These are phyloP conservation scores for Orthosia gothica DNA, from an alignment of 2,888 invertebrate species.

Conservation along the genomic window DNA sequence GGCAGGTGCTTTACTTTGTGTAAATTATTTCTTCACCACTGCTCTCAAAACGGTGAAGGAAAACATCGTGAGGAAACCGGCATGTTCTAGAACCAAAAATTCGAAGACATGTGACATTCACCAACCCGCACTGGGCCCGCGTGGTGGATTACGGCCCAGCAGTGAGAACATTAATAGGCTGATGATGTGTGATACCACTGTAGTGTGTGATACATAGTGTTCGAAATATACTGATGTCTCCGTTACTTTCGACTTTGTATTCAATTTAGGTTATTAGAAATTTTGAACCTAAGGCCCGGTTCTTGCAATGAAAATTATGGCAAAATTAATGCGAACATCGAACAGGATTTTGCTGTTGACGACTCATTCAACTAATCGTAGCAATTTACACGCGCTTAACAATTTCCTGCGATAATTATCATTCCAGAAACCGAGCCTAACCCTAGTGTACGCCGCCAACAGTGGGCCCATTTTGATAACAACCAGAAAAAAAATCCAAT, in stretches of 20 bases:
- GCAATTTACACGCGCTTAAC: not conserved
- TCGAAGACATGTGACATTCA: too few species aligned
- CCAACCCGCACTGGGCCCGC: too few species aligned
- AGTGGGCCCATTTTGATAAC: conserved; percentile 11
- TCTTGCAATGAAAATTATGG: not conserved
- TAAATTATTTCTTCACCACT: too few species aligned
- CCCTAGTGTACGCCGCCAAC: not conserved
- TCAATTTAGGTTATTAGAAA: not conserved
- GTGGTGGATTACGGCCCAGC: too few species aligned
- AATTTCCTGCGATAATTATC: not conserved
- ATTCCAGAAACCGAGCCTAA: not conserved
- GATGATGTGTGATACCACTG: too few species aligned
- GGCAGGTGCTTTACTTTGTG: too few species aligned
- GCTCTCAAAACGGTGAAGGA: too few species aligned
- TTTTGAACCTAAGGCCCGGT: not conserved
- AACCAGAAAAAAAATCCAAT: conserved; percentile 31
- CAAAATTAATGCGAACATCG: not conserved
- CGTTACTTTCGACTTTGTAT: not conserved
- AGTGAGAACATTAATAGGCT: too few species aligned
- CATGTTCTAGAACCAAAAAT: too few species aligned
- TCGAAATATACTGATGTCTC: not conserved
- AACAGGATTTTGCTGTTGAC: not conserved
- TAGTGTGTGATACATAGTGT: too few species aligned
- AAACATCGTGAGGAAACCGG: too few species aligned
- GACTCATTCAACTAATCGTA: not conserved